These are phyloP conservation scores for Colossoma macropomum DNA, from an alignment of 2,113 vertebrate species.

Conservation along the genomic window DNA sequence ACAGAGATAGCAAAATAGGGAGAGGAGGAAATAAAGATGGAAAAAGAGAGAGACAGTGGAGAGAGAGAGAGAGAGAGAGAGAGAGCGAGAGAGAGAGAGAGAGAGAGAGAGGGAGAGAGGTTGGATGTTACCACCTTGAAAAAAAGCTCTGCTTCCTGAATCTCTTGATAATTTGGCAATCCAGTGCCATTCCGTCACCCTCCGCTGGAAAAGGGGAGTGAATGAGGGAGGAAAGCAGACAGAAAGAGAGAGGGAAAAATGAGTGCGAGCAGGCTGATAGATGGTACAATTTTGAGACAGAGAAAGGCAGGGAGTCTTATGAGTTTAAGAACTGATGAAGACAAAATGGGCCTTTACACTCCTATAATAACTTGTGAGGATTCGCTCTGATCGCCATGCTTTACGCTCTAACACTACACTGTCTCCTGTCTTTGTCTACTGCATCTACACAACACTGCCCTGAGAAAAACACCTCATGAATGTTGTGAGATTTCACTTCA, in stretches of 20 bases:
- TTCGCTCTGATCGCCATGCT: slow-evolving; percentile 67
- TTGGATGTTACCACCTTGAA: slow-evolving; percentile 62
- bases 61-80: slow-evolving; percentile 25
- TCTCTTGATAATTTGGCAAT: slow-evolving; percentile 69
- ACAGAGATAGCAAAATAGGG: slow-evolving; percentile 6
- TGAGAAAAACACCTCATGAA: slow-evolving; percentile 13
- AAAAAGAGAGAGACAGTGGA: background rate
- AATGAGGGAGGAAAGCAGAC: slow-evolving; percentile 36
- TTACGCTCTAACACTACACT: slow-evolving; percentile 33
- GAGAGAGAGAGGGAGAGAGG: background rate
- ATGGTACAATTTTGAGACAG: slow-evolving; percentile 77
- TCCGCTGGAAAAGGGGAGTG: slow-evolving; percentile 58
- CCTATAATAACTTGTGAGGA: slow-evolving; percentile 75
- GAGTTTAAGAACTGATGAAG: slow-evolving; percentile 83
- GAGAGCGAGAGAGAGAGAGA: slow-evolving; percentile 26
- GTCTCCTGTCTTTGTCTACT: slow-evolving; percentile 36
- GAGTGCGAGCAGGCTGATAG: slow-evolving; percentile 68
- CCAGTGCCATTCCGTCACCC: slow-evolving; percentile 58
- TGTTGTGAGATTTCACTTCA: background rate
- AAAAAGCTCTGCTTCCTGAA: slow-evolving; percentile 53
- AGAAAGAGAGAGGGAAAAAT: slow-evolving; percentile 42
- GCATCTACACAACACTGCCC: slow-evolving; percentile 54
- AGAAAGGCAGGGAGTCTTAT: slow-evolving; percentile 76
- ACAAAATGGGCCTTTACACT: slow-evolving; percentile 72
- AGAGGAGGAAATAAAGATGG: background rate